These are phyloP conservation scores for Leistus spinibarbis DNA, from an alignment of 2,888 invertebrate genomes.

Conservation along the genomic window DNA sequence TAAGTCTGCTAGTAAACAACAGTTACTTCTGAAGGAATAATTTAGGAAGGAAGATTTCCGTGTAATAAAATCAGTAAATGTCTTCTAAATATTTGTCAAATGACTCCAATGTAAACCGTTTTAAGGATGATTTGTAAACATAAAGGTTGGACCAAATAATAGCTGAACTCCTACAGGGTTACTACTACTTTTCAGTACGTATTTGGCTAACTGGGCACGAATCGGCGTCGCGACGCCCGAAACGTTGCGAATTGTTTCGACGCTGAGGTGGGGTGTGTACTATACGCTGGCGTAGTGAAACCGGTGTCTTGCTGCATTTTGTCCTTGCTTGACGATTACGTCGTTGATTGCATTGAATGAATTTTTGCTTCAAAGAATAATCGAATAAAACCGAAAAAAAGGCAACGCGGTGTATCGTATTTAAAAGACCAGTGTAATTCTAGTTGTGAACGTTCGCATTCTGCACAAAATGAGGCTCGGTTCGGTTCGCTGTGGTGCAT, in stretches of 20 bases:
- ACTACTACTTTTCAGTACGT: background rate
- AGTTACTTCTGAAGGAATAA: too few species aligned
- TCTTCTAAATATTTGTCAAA: background rate
- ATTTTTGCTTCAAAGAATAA: slow-evolving; percentile 11
- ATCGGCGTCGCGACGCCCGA: slow-evolving; percentile 14
- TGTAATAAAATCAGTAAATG: too few species aligned
- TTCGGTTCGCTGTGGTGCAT: slow-evolving; percentile 11
- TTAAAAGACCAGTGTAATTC: background rate
- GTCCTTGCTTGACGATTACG: slow-evolving; percentile 16
- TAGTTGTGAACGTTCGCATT: background rate
- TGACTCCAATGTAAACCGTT: background rate
- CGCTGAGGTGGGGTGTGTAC: slow-evolving; percentile 38
- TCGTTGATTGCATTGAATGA: slow-evolving; percentile 25
- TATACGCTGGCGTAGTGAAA: slow-evolving; percentile 26
- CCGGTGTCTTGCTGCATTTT: slow-evolving; percentile 36
- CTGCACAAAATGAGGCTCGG: slow-evolving; percentile 15
- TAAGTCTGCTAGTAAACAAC: too few species aligned
- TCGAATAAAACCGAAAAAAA: background rate
- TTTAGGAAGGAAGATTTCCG: too few species aligned
- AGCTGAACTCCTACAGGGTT: background rate
- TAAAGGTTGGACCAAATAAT: slow-evolving; percentile 3
- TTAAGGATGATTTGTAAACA: background rate
- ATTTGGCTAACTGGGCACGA: background rate
- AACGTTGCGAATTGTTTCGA: slow-evolving; percentile 34
- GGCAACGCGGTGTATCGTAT: background rate